Conservation (phyloP, 2,113 vertebrate genomes). For the Calidris pugnax region DNA sequence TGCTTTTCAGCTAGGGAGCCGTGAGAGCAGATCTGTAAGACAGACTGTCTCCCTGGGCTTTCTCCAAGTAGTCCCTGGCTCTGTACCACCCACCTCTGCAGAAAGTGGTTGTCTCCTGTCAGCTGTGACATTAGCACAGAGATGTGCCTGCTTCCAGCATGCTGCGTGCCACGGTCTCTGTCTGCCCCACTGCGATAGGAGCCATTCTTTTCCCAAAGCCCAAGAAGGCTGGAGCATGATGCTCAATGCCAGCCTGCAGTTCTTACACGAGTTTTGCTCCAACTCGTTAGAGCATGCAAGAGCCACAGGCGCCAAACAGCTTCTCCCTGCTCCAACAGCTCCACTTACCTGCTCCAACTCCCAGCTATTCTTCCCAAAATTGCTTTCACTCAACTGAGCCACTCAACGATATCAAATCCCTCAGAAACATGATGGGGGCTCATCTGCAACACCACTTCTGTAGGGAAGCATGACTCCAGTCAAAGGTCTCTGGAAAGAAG, state of each 20-base stretch:
- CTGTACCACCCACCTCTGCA: background rate
- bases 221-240: background rate
- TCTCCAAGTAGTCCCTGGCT: background rate
- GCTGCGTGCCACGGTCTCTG: background rate
- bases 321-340: background rate
- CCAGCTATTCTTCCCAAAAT: background rate
- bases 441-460: background rate
- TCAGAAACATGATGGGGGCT: background rate
- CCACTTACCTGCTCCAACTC: background rate
- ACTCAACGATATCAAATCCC: background rate
- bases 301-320: background rate
- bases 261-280: background rate
- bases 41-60: background rate
- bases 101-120: accelerated
- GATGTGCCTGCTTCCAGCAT: accelerated
- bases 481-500: background rate
- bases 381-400: background rate
- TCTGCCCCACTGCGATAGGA: background rate
- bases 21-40: background rate
- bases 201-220: background rate
- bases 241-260: background rate
- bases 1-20: background rate
- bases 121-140: background rate
- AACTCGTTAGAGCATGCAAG: background rate
- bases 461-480: background rate